Conservation (phyloP, 2,888 invertebrate genomes). For the Scaptomyza cyrtandrae region DNA sequence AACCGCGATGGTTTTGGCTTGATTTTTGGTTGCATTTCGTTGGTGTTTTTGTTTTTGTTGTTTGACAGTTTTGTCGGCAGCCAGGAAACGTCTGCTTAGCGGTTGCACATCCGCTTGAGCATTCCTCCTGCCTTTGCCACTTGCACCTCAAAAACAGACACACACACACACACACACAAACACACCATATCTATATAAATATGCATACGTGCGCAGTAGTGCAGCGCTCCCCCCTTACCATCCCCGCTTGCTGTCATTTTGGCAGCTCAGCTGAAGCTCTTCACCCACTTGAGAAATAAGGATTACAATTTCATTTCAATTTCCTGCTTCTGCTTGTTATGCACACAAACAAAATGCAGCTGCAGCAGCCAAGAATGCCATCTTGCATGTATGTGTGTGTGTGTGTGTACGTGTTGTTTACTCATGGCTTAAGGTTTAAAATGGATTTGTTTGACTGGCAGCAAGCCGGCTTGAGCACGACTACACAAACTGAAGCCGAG, state of each 20-base stretch:
- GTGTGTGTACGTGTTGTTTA: slow-evolving; percentile 68
- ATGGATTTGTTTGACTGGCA: slow-evolving; percentile 79
- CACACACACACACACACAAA: slow-evolving; percentile 12
- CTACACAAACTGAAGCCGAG: slow-evolving; percentile 41
- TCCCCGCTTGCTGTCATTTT: background rate
- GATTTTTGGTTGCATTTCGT: background rate
- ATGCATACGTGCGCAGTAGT: slow-evolving; percentile 62
- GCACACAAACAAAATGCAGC: slow-evolving; percentile 65
- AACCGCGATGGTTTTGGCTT: background rate
- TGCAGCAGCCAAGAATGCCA: slow-evolving; percentile 42
- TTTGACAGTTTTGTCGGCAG: slow-evolving; percentile 36
- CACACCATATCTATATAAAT: slow-evolving; percentile 53
- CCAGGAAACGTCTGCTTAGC: slow-evolving; percentile 69
- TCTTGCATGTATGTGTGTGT: slow-evolving; percentile 7
- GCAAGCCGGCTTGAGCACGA: slow-evolving; percentile 68
- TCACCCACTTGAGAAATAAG: slow-evolving; percentile 65
- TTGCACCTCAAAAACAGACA: slow-evolving; percentile 7
- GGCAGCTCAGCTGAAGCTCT: slow-evolving; percentile 32
- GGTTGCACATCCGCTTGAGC: slow-evolving; percentile 67
- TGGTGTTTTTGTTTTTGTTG: background rate
- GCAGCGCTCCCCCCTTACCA: no score
- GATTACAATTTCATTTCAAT: slow-evolving; percentile 78
- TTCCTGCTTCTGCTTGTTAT: slow-evolving; percentile 65
- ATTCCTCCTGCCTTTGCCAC: slow-evolving; percentile 20
- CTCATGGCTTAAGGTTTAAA: slow-evolving; percentile 76